These are phyloP conservation scores for Sapajus apella DNA, from an alignment of 2,113 vertebrate species.

Conservation along the genomic window DNA sequence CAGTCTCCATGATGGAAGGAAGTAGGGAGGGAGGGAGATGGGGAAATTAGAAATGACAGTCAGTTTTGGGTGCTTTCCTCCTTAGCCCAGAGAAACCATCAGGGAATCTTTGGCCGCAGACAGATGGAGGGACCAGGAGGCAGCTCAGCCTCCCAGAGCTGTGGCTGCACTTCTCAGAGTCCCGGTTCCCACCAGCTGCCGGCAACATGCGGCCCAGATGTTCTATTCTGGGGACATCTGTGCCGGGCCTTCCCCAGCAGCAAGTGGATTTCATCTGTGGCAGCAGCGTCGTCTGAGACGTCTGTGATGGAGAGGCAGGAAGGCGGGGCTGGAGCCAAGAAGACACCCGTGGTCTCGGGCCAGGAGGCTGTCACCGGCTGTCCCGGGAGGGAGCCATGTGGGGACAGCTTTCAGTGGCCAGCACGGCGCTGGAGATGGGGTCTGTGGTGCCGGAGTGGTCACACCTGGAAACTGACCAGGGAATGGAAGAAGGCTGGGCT, in stretches of 20 bases:
- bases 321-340: not conserved
- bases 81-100: not conserved
- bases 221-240: slow-evolving; percentile 73
- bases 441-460: not conserved
- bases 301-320: fast-evolving
- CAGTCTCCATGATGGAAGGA: not conserved
- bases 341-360: no score
- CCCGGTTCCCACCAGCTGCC: slow-evolving; percentile 53
- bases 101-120: not conserved
- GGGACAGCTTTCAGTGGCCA: not conserved
- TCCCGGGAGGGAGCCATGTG: fast-evolving
- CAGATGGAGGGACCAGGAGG: not conserved
- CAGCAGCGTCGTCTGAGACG: fast-evolving
- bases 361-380: no score
- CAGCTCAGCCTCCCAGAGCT: not conserved
- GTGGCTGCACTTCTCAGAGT: fast-evolving
- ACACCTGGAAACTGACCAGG: fast-evolving
- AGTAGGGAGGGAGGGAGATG: not conserved
- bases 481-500: no score
- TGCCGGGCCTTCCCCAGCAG: not conserved
- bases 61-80: not conserved
- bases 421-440: not conserved
- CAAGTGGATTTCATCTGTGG: fast-evolving
- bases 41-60: not conserved
- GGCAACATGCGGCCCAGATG: slow-evolving; percentile 71